Base-by-base conservation (phyloP, 2,888 invertebrate species). In the Nephrotoma flavescens region DNA sequence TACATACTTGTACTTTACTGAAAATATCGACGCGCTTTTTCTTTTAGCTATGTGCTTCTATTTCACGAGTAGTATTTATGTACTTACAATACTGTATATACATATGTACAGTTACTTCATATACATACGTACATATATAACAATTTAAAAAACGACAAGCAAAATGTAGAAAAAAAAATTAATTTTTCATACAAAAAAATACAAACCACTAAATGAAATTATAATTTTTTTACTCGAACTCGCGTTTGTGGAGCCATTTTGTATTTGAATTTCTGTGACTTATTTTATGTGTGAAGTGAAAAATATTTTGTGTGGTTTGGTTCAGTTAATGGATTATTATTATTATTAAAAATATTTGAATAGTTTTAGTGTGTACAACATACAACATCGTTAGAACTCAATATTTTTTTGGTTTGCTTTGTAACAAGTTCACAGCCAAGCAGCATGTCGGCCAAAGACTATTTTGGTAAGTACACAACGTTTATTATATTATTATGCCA, bases 401-500 rank as follows among this genome's bases (percentile, higher is more conserved):
- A 31, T 44, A 44, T 44, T 9, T 44, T n/a, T 44, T 44, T 44
- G 11, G 44, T 44, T 44, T 9, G 44, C 6, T 44, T 9, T 44
- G 11, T 44, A 44, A 44, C 44, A 2, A 31, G 31, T 31, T 15
- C n/a, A 15, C 52, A 31, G 31, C 52, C 5, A 15, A 57, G 15
- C 71, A 71, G 6, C 71, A 87, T 87, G 87, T 86, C 87, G 42
- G 83, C 86, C 15, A 87, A 87, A 83, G 87, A 87, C 84, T 86
- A 87, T 71, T 87, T 87, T 86, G 87, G 86, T 86, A 86, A 12
- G 86, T 45, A 42, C 4, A 84, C 6, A 47, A 31, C 31, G 31
- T 31, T 2, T 3, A 31, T 31, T 31, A 71, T 19, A 31, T 31
- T 31, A 3, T 3, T 31, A 31, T 31, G 31, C 31, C 31, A 31